These are phyloP conservation scores for Drosophila trichaetosa DNA, from an alignment of 2,888 invertebrate species.

Conservation along the genomic window DNA sequence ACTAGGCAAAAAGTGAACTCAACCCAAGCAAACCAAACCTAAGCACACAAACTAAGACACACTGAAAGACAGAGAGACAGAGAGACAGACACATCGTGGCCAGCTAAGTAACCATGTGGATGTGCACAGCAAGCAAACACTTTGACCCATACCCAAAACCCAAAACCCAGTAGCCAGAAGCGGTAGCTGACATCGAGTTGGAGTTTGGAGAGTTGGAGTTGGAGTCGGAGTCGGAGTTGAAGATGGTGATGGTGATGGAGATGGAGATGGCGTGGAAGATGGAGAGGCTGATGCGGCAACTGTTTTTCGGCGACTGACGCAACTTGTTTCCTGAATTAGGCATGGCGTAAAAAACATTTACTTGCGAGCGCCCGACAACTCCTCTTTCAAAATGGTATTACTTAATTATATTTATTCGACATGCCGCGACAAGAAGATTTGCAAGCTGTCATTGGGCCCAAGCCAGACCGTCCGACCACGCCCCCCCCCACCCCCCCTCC, in stretches of 20 bases:
- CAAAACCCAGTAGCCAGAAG: slow-evolving; percentile 47
- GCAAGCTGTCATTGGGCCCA: slow-evolving; percentile 41
- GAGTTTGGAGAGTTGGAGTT: slow-evolving; percentile 7
- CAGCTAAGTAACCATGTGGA: slow-evolving; percentile 4
- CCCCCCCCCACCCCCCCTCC: no score
- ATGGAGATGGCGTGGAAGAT: slow-evolving; percentile 16
- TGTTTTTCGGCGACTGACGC: slow-evolving; percentile 49
- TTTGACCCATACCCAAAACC: slow-evolving; percentile 51
- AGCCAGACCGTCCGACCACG: neutral
- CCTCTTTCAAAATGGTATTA: slow-evolving; percentile 47
- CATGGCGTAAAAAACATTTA: slow-evolving; percentile 35
- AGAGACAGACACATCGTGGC: slow-evolving; percentile 30
- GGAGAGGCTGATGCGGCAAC: slow-evolving; percentile 41
- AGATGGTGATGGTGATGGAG: slow-evolving; percentile 30
- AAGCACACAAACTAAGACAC: neutral
- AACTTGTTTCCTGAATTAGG: slow-evolving; percentile 71
- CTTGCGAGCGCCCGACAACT: slow-evolving; percentile 6
- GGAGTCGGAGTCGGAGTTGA: neutral
- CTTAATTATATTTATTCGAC: slow-evolving; percentile 72
- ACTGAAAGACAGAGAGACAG: neutral
- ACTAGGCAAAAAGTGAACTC: slow-evolving; percentile 14
- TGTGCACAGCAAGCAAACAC: slow-evolving; percentile 48
- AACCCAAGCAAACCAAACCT: slow-evolving; percentile 12
- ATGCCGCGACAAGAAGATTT: slow-evolving; percentile 71
- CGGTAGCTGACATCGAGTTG: slow-evolving; percentile 38